These are phyloP conservation scores for Drosophila nannoptera DNA, from an alignment of 1,140 invertebrate genomes.

Conservation along the genomic window DNA sequence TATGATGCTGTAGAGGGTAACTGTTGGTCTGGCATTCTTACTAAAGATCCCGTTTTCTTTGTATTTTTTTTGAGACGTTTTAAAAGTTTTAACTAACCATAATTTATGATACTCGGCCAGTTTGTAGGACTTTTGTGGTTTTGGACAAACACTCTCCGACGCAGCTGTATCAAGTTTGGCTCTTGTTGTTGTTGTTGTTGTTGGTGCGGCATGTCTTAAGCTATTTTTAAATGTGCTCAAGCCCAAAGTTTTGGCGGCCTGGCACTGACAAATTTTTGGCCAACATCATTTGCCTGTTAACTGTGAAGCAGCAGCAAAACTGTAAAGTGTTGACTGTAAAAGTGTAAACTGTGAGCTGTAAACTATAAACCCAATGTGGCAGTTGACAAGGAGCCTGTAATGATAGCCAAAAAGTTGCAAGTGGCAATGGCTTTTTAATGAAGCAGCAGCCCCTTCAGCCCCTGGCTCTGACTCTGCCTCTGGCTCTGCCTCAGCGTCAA, in stretches of 20 bases:
- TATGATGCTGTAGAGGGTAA: not conserved
- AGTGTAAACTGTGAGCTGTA: slow-evolving; percentile 45
- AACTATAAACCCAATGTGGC: slow-evolving; percentile 46
- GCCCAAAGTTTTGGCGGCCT: slow-evolving; percentile 50
- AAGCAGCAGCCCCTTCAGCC: slow-evolving; percentile 32
- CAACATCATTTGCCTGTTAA: slow-evolving; percentile 39
- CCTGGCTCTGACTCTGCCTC: not conserved
- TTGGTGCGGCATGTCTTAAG: slow-evolving; percentile 54
- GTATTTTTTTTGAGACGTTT: slow-evolving; percentile 25
- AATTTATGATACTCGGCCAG: slow-evolving; percentile 61
- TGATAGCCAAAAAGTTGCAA: slow-evolving; percentile 67
- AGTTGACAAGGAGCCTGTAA: slow-evolving; percentile 56
- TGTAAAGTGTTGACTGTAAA: slow-evolving; percentile 48
- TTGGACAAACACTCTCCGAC: slow-evolving; percentile 33
- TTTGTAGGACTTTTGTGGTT: slow-evolving; percentile 48
- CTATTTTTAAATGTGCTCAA: slow-evolving; percentile 72
- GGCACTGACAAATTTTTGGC: slow-evolving; percentile 48
- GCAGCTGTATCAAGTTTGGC: slow-evolving; percentile 7
- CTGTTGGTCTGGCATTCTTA: not conserved
- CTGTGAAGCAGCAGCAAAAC: slow-evolving; percentile 44
- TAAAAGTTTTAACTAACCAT: slow-evolving; percentile 72
- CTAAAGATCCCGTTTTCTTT: not conserved
- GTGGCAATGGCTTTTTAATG: slow-evolving; percentile 74
- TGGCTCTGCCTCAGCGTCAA: not conserved
- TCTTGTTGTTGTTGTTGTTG: slow-evolving; percentile 2